Conservation (phyloP, 2,797 vertebrate genomes). For the Rhincodon typus region DNA sequence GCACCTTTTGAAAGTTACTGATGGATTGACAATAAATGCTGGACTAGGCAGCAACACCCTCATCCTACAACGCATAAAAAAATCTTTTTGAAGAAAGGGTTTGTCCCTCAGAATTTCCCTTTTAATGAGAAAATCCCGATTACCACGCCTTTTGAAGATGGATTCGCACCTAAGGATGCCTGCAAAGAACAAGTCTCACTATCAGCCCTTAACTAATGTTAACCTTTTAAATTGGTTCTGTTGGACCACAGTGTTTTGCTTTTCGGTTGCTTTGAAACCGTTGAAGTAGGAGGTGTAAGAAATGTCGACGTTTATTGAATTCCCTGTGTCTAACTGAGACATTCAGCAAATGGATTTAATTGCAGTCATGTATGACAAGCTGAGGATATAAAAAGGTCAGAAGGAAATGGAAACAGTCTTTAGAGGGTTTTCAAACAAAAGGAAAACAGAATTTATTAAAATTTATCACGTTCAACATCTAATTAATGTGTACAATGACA, state of each 20-base stretch:
- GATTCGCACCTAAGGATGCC: neutral
- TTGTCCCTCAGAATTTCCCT: neutral
- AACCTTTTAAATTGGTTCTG: neutral
- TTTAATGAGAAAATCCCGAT: neutral
- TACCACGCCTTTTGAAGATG: neutral
- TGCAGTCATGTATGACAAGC: neutral
- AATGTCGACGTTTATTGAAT: neutral
- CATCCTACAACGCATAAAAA: too few species aligned
- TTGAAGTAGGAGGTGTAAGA: neutral
- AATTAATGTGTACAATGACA: conserved; percentile 11
- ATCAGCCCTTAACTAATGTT: neutral
- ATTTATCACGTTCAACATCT: conserved; percentile 25
- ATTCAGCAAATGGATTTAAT: neutral
- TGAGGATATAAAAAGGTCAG: conserved; percentile 21
- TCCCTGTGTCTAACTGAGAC: neutral
- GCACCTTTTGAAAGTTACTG: too few species aligned
- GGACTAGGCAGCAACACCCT: too few species aligned
- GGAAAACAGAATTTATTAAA: conserved; percentile 18
- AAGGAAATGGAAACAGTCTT: neutral
- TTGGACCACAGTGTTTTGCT: neutral
- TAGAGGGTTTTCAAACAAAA: neutral
- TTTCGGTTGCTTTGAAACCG: neutral
- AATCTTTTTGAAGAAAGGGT: neutral
- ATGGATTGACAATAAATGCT: too few species aligned
- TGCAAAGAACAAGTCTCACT: neutral